Conservation (phyloP, 2,797 vertebrate genomes). For the Craterocephalus amniculus region DNA sequence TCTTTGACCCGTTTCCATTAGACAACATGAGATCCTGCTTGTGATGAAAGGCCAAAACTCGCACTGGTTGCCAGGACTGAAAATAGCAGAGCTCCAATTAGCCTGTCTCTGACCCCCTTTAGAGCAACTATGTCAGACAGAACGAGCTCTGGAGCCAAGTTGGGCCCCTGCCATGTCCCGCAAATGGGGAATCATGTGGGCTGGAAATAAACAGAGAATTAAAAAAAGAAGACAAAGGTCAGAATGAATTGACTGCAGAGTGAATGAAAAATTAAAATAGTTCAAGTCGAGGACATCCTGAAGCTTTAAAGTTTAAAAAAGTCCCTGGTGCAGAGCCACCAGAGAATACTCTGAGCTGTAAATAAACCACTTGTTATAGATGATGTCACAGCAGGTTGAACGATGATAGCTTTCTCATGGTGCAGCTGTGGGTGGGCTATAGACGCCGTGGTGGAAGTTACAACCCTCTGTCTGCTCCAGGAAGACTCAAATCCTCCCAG, state of each 20-base stretch:
- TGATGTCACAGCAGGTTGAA: constrained; percentile 10
- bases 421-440: neutral
- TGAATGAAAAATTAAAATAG: neutral
- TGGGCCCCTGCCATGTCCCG: constrained; percentile 29
- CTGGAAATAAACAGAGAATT: neutral
- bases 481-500: neutral
- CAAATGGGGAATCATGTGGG: constrained; percentile 36
- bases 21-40: constrained; percentile 54
- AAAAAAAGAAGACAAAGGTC: constrained; percentile 36
- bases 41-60: constrained; percentile 60
- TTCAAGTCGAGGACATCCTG: neutral
- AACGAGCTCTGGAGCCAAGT: constrained; percentile 46
- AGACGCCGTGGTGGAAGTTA: neutral
- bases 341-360: neutral
- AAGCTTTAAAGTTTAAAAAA: neutral
- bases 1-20: constrained; percentile 54
- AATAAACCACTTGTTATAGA: neutral
- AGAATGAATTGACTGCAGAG: constrained; percentile 2
- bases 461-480: neutral
- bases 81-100: constrained; percentile 77
- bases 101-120: constrained; percentile 50
- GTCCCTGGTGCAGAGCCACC: neutral
- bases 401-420: constrained; percentile 4
- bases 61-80: constrained; percentile 45
- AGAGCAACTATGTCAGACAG: constrained; percentile 55